A percentile compares a stretch with the other conserved stretches of the same genome.
Conservation (phyloP, 1,140 invertebrate species). For the Drosophila guanche region DNA sequence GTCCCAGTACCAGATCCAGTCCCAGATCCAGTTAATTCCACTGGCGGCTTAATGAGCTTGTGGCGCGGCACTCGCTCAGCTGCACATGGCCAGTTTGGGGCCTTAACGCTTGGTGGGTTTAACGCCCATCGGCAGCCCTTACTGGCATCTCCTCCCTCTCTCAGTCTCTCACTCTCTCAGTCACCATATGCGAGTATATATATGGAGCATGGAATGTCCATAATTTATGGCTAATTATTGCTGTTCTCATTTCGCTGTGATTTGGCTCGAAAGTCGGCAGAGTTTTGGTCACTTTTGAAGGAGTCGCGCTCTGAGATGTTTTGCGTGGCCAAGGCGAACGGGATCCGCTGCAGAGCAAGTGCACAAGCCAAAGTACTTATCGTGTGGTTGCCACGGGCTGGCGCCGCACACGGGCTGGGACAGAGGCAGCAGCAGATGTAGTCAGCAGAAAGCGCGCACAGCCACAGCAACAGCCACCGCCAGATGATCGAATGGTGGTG, state of each 20-base stretch:
- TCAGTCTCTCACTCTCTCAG: too few relatives aligned
- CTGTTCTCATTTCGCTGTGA: background rate
- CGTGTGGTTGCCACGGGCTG: constrained; percentile 12
- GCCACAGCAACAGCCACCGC: constrained; percentile 34
- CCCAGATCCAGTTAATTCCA: constrained; percentile 30
- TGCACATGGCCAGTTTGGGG: constrained; percentile 13
- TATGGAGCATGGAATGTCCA: too few relatives aligned
- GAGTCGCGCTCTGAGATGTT: constrained; percentile 57
- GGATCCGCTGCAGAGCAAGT: constrained; percentile 55
- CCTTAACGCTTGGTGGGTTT: constrained; percentile 42
- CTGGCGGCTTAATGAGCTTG: constrained; percentile 28
- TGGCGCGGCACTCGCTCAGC: constrained; percentile 10
- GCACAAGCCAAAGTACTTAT: constrained; percentile 48
- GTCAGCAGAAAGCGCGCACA: constrained; percentile 46
- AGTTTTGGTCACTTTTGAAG: constrained; percentile 12
- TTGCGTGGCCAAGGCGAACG: constrained; percentile 43
- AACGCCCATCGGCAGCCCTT: constrained; percentile 16
- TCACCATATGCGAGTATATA: too few relatives aligned
- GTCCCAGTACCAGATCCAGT: background rate
- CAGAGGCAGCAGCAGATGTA: constrained; percentile 43
- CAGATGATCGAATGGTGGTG: constrained; percentile 84
- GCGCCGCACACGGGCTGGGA: background rate
- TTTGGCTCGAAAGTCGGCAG: constrained; percentile 6
- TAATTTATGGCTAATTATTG: background rate
- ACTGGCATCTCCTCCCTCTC: too few relatives aligned